Percentiles rank a stretch among this genome's conserved stretches.
Evolutionary conservation across 2,888 invertebrate genomes (phyloP).

Genomic region (Cheilosia grossa): DNA sequence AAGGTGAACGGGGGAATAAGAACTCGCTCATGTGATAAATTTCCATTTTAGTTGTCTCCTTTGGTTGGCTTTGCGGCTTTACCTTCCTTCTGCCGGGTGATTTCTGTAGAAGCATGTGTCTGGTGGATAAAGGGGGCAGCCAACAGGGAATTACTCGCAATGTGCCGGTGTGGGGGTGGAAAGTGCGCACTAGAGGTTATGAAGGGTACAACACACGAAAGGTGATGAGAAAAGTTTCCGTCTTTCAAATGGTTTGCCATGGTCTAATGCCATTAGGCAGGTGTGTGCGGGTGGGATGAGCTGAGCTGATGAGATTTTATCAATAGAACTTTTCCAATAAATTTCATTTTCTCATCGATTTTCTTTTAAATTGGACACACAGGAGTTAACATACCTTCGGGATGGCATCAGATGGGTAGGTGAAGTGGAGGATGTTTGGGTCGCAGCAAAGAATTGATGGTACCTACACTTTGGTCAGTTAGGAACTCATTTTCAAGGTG

Average conservation of each 20-base stretch:
- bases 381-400: constrained; percentile 3
- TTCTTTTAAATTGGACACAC: constrained; percentile 24
- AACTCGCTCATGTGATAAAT: constrained; percentile 55
- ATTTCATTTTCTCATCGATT: constrained; percentile 56
- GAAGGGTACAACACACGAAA: constrained; percentile 28
- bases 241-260: constrained; percentile 46
- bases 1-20: constrained; percentile 48
- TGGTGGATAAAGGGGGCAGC: background rate
- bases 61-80: constrained; percentile 21
- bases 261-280: constrained; percentile 35
- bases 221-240: constrained; percentile 64
- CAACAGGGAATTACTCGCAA: constrained; percentile 6
- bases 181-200: constrained; percentile 8
- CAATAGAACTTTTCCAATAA: constrained; percentile 67
- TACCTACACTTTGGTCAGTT: no score
- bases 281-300: background rate
- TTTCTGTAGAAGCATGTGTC: background rate
- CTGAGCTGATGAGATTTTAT: constrained; percentile 57
- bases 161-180: background rate
- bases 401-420: background rate
- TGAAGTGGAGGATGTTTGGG: no score
- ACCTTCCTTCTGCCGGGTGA: constrained; percentile 11
- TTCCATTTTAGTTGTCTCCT: constrained; percentile 60
- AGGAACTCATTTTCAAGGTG: no score
- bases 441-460: no score